Percentiles rank a stretch among this genome's conserved stretches.
Evolutionary conservation across 1,140 invertebrate species (phyloP).

Genomic region (Camponotus pennsylvanicus): DNA sequence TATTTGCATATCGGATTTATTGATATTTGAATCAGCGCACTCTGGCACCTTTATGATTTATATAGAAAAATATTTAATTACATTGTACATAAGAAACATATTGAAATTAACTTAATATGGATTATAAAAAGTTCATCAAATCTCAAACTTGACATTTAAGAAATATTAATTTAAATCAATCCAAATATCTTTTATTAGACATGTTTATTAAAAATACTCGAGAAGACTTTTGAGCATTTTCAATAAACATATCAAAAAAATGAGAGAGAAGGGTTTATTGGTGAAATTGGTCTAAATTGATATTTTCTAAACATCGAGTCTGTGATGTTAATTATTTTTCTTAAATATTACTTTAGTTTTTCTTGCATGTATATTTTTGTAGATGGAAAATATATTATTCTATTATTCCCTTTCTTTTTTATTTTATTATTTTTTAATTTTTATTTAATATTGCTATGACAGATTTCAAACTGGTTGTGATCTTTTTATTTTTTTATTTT

Average conservation of each 20-base stretch:
- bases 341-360: slow-evolving; percentile 56
- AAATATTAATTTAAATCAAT: slow-evolving; percentile 20
- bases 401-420: slow-evolving; percentile 34
- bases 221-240: slow-evolving; percentile 19
- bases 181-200: neutral
- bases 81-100: neutral
- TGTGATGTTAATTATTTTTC: slow-evolving; percentile 33
- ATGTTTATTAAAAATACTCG: slow-evolving; percentile 18
- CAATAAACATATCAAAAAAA: slow-evolving; percentile 22
- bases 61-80: slow-evolving; percentile 9
- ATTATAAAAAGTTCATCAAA: neutral
- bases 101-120: slow-evolving; percentile 4
- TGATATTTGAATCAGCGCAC: slow-evolving; percentile 8
- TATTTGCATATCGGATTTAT: slow-evolving; percentile 27
- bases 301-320: neutral
- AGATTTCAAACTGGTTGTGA: slow-evolving; percentile 51
- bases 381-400: slow-evolving; percentile 60
- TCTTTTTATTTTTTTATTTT: slow-evolving; percentile 63
- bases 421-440: slow-evolving; percentile 42
- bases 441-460: slow-evolving; percentile 30
- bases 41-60: slow-evolving; percentile 1
- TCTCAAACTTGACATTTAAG: slow-evolving; percentile 4
- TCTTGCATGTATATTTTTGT: slow-evolving; percentile 69
- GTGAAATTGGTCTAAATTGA: slow-evolving; percentile 12
- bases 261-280: neutral